Percentiles rank a stretch among this genome's conserved stretches.
phyloP scores from a whole-genome alignment of 2,888 invertebrate species.

The Ochropacha duplaris region DNA sequence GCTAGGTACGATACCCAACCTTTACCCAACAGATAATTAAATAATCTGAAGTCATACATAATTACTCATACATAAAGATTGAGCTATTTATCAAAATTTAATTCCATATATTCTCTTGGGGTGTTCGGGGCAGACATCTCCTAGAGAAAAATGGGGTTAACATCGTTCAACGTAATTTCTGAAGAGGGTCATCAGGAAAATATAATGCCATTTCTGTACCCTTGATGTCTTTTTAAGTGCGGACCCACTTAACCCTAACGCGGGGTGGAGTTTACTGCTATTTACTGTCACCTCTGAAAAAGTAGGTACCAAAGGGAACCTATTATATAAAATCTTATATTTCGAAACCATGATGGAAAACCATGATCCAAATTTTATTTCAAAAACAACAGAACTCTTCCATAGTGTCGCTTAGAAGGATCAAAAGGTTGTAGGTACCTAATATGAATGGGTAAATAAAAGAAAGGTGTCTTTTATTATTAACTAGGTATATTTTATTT shows the following conservation, averaged over 20 bases:
- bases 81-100: constrained; percentile 29
- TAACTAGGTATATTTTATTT: no score
- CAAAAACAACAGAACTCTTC: no score
- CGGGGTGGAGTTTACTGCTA: constrained; percentile 49
- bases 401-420: no score
- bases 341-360: neutral
- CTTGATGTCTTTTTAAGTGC: constrained; percentile 82
- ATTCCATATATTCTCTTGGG: constrained; percentile 18
- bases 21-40: no score
- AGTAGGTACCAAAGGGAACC: constrained; percentile 35
- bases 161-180: constrained; percentile 71
- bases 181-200: constrained; percentile 77
- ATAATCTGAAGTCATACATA: no score
- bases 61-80: constrained; percentile 8
- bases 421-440: no score
- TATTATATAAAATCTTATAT: constrained; percentile 23
- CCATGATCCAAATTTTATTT: no score
- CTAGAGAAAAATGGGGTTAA: constrained; percentile 58
- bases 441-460: no score
- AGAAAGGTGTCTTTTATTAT: no score
- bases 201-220: constrained; percentile 79
- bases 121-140: constrained; percentile 43
- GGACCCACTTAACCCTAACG: constrained; percentile 76
- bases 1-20: no score
- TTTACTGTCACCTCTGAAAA: constrained; percentile 53